Base-by-base conservation (phyloP, 2,888 invertebrate genomes). In the Atherix ibis region DNA sequence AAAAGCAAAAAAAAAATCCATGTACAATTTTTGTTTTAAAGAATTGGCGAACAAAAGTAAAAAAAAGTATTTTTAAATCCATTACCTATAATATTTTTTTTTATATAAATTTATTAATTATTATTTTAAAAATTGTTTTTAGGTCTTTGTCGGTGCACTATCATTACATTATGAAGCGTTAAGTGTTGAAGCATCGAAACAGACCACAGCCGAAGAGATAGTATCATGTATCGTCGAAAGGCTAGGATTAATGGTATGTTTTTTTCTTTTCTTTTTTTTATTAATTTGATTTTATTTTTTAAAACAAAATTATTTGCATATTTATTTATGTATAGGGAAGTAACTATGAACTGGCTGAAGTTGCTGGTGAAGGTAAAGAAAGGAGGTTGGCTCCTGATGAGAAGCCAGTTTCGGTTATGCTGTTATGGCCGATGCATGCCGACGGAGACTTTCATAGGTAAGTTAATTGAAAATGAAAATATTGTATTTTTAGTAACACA, bases 321-420 rank as follows among this genome's bases (percentile, higher is more conserved):
- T 9, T 32, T 18, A 27, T 25, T n/a, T 31, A 27, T 16, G 13
- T 64, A 44, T 53, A 65, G 18, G 68, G 70, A 32, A 69, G 70
- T 42, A 73, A 76, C 36, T 87, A 82, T 59, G 87, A 88, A 60
- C 64, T 87, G 59, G 83, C 84, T 18, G 87, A 88, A 64, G 69
- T 69, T 46, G 88, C 88, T 25, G 79, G 82, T 50, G 85, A 91
- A 56, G 92, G 89, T 62, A 94, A 92, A 55, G 91, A 91, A 64
- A 67, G 92, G 41, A 70, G 89, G 41, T 71, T 94, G 37, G 83
- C 84, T 10, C 71, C 80, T 25, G 70, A 72, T 45, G 83, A 83
- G 56, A 79, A 79, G 51, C 83, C 83, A 4, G 82, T 83, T 24
- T 81, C 80, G 27, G 72, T 82, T 40, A 83, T 82, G 82, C 65